Percentiles rank a stretch among this genome's conserved stretches.
Conservation (phyloP, 2,888 invertebrate species). For the Aleiodes alternator region DNA sequence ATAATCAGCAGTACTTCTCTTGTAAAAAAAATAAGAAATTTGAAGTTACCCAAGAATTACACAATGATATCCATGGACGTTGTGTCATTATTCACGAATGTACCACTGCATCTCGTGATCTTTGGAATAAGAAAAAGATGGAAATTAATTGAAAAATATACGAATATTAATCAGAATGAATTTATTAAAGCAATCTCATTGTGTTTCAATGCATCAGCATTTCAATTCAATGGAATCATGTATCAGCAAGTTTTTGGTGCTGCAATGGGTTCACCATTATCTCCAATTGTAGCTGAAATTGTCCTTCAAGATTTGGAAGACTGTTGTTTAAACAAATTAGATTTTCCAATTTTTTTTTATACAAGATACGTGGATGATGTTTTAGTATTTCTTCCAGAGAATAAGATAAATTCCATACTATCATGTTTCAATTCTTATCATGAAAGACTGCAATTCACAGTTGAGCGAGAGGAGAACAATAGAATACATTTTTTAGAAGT, state of each 20-base stretch:
- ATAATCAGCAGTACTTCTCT: constrained; percentile 10
- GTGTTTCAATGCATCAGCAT: constrained; percentile 42
- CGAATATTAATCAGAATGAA: constrained; percentile 18
- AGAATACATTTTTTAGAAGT: constrained; percentile 40
- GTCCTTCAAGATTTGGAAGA: constrained; percentile 56
- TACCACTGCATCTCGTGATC: constrained; percentile 34
- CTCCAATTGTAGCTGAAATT: constrained; percentile 54
- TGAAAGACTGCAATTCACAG: constrained; percentile 36
- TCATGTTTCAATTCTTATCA: constrained; percentile 38
- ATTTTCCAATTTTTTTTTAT: constrained; percentile 38
- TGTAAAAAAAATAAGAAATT: not conserved
- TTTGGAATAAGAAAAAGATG: constrained; percentile 40
- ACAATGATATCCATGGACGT: constrained; percentile 46
- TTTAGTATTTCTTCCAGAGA: constrained; percentile 30
- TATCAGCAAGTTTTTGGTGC: constrained; percentile 54
- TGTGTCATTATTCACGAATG: constrained; percentile 44
- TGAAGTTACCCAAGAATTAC: constrained; percentile 35
- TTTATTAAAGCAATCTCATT: constrained; percentile 37
- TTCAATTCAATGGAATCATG: constrained; percentile 40
- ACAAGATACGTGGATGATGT: constrained; percentile 45
- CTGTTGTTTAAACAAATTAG: constrained; percentile 25
- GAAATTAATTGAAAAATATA: constrained; percentile 33
- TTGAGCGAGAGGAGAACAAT: constrained; percentile 31
- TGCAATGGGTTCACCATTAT: constrained; percentile 58
- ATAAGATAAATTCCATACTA: constrained; percentile 27